Base-by-base conservation (phyloP, 2,888 invertebrate species). In the Acronicta leporina region DNA sequence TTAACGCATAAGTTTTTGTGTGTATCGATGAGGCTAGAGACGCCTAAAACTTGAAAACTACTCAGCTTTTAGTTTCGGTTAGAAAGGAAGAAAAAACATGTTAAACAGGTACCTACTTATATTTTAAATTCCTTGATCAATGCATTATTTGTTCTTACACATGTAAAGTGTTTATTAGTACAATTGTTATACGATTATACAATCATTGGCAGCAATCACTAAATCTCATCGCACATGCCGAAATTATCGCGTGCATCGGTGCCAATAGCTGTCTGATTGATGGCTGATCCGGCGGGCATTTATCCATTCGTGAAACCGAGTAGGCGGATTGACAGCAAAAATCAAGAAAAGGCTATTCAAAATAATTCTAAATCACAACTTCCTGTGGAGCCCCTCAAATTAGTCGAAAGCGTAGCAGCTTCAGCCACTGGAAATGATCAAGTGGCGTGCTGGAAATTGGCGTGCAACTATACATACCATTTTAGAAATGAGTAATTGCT, bases 371-470 rank as follows among this genome's bases (percentile, higher is more conserved):
- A 88, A 86, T 82, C 79, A 78, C 83, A 81, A 89, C 91, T 92
- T 94, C 93, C 92, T 91, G 92, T 81, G 88, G 77, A 87, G 82
- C 81, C 75, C 68, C 75, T 73, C 62, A 74, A 87, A 89, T 90
- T 89, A 87, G 82, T 79, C 78, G 75, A 86, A 88, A 88, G 82
- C 86, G 84, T 84, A 85, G 81, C 81, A 82, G 76, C 78, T 77
- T 80, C 85, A 80, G 87, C 90, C 91, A 90, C 92, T 87, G 91
- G 85, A 90, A 92, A 92, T 91, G 88, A 87, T 84, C 83, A 73
- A 76, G 86, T 93, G 79, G 91, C 94, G 94, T 94, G 94, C 86
- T 83, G 85, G 77, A 92, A 90, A 93, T 92, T 90, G 84, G 83
- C 83, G 81, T 84, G 83, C 86, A 88, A 81, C 81, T 80, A 84